phyloP scores from a whole-genome alignment of 2,888 invertebrate genomes.

The Philereme transversata region DNA sequence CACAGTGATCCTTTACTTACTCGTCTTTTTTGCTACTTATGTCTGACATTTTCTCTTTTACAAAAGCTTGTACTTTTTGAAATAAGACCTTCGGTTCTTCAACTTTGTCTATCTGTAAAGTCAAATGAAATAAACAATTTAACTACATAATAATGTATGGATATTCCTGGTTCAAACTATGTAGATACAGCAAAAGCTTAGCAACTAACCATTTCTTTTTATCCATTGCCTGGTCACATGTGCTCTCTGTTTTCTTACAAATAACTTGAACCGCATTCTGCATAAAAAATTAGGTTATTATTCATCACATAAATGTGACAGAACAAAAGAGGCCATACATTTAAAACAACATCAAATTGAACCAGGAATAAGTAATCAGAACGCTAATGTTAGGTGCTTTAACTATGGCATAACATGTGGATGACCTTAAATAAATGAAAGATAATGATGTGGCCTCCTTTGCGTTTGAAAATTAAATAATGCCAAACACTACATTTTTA shows the following conservation, averaged over 20 bases:
- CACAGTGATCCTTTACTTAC: constrained; percentile 33
- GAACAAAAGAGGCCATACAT: constrained; percentile 45
- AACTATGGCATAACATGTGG: constrained; percentile 4
- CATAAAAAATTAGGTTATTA: constrained; percentile 45
- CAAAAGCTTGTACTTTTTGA: constrained; percentile 87
- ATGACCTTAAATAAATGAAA: constrained; percentile 15
- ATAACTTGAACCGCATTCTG: constrained; percentile 61
- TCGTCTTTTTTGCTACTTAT: constrained; percentile 46
- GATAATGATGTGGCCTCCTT: constrained; percentile 51
- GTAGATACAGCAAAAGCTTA: constrained; percentile 37
- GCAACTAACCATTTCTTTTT: constrained; percentile 71
- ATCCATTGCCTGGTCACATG: constrained; percentile 61
- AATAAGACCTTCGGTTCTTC: constrained; percentile 91
- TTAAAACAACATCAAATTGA: constrained; percentile 27
- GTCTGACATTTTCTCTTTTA: constrained; percentile 85
- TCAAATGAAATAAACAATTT: constrained; percentile 19
- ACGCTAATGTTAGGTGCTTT: constrained; percentile 1
- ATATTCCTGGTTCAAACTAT: constrained; percentile 59
- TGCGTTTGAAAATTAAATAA: constrained; percentile 30
- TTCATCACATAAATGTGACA: constrained; percentile 35
- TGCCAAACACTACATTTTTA: too few species aligned
- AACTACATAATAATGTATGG: not conserved
- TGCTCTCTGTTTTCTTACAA: constrained; percentile 58
- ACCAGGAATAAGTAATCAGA: constrained; percentile 35
- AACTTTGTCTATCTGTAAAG: constrained; percentile 89